phyloP scores from a whole-genome alignment of 2,797 vertebrate species.

The Mus minutoides region DNA sequence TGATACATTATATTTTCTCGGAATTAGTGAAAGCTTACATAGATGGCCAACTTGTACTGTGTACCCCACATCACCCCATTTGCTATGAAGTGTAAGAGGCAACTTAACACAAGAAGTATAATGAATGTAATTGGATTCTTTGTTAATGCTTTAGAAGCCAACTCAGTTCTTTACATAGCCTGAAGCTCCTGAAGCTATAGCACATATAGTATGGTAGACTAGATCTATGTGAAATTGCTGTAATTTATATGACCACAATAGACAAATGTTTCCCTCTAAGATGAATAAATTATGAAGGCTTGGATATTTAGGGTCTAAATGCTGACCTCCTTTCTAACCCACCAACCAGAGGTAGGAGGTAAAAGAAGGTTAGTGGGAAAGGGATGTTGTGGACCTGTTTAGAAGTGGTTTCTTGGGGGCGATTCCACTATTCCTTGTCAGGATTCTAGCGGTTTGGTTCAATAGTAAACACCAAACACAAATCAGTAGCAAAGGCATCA shows the following conservation, averaged over 20 bases:
- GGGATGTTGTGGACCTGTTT: no score
- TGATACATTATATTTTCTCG: conserved; percentile 31
- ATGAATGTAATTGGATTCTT: conserved; percentile 25
- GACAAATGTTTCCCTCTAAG: background rate
- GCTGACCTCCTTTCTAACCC: no score
- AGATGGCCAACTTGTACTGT: background rate
- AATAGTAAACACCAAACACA: no score
- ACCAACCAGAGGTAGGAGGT: no score
- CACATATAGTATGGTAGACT: background rate
- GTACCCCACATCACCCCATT: background rate
- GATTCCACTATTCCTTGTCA: no score
- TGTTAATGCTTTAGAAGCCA: background rate
- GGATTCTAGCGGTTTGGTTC: no score
- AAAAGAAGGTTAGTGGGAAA: no score
- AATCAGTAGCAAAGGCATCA: background rate
- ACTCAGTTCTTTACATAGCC: background rate
- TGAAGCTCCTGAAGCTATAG: background rate
- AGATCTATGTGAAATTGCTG: conserved; percentile 4
- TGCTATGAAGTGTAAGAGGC: background rate
- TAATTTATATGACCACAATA: background rate
- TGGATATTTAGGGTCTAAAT: background rate
- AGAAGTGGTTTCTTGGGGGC: no score
- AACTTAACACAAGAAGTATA: conserved; percentile 14
- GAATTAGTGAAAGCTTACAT: conserved; percentile 44
- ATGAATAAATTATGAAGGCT: background rate